A percentile compares a stretch with the other conserved stretches of the same genome.
Conservation (phyloP, 2,888 invertebrate genomes). For the Griposia aprilina region DNA sequence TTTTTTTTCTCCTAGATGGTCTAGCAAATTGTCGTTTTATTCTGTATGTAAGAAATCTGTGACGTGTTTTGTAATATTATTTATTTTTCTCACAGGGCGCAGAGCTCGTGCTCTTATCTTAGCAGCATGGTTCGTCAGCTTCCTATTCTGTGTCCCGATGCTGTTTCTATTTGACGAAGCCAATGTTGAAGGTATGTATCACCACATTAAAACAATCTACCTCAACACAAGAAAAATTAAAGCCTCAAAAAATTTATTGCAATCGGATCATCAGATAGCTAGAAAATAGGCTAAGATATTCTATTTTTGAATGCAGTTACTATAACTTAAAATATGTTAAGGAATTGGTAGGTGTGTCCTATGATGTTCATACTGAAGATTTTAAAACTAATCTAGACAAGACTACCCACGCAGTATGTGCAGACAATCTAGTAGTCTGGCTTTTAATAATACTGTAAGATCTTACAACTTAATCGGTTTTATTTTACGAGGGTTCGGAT, state of each 20-base stretch:
- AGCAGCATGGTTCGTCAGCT: constrained; percentile 95
- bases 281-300: background rate
- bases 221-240: background rate
- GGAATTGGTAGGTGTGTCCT: background rate
- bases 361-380: background rate
- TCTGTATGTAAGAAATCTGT: background rate
- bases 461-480: constrained; percentile 55
- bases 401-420: constrained; percentile 57
- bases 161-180: constrained; percentile 92
- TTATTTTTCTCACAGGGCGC: constrained; percentile 91
- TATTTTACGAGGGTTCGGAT: constrained; percentile 53
- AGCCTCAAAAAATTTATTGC: background rate
- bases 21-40: background rate
- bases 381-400: constrained; percentile 42
- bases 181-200: constrained; percentile 82
- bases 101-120: constrained; percentile 95
- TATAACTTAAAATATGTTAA: background rate
- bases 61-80: background rate
- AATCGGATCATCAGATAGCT: background rate
- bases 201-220: background rate
- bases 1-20: background rate
- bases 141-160: constrained; percentile 96
- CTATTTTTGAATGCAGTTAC: background rate
- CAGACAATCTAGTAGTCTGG: constrained; percentile 60
- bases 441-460: constrained; percentile 56